phyloP scores from a whole-genome alignment of 2,888 invertebrate species.

The Andrena minutula region DNA sequence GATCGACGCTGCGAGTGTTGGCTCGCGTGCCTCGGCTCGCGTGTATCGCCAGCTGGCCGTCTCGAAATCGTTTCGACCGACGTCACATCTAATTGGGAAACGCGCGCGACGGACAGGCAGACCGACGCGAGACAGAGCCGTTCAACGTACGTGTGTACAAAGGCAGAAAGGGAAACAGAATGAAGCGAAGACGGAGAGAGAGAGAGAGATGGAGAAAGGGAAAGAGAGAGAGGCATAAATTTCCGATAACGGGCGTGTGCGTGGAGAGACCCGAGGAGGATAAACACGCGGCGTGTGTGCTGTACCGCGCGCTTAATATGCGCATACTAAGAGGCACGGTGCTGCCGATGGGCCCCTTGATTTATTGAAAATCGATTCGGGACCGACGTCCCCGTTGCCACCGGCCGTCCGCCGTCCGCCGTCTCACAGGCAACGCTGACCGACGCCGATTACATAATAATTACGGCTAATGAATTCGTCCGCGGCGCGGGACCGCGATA shows the following conservation, averaged over 20 bases:
- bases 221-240: slow-evolving; percentile 45
- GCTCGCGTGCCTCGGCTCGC: slow-evolving; percentile 21
- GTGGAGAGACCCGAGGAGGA: slow-evolving; percentile 58
- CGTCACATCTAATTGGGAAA: slow-evolving; percentile 54
- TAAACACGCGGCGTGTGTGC: slow-evolving; percentile 57
- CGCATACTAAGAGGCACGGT: slow-evolving; percentile 65
- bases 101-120: slow-evolving; percentile 35
- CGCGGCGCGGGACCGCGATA: slow-evolving; percentile 29
- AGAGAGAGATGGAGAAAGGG: slow-evolving; percentile 4
- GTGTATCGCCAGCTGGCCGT: neutral
- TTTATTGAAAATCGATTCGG: slow-evolving; percentile 64
- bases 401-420: slow-evolving; percentile 33
- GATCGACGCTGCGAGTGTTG: slow-evolving; percentile 2
- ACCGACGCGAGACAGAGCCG: slow-evolving; percentile 10
- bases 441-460: slow-evolving; percentile 64
- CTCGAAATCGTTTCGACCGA: slow-evolving; percentile 32
- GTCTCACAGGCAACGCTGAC: slow-evolving; percentile 26
- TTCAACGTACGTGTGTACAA: too few relatives aligned
- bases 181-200: neutral
- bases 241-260: slow-evolving; percentile 62
- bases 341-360: slow-evolving; percentile 57
- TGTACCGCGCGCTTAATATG: slow-evolving; percentile 62
- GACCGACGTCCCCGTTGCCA: slow-evolving; percentile 50
- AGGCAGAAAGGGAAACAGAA: neutral
- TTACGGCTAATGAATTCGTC: slow-evolving; percentile 62